Evolutionary conservation across 92 coral and sea anemone species (phyloP).

Genomic region (Metridium senile): DNA sequence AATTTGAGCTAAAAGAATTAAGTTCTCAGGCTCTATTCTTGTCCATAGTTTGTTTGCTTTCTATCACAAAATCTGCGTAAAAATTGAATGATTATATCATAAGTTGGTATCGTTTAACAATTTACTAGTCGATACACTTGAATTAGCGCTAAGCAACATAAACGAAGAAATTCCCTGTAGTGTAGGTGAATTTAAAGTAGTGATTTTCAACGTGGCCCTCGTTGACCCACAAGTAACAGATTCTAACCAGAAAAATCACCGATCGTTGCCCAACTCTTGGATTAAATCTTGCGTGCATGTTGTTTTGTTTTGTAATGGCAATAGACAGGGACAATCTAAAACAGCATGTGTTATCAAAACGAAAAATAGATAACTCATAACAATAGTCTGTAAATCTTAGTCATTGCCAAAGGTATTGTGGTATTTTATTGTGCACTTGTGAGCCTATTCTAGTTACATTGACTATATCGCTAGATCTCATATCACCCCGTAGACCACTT

Average conservation of each 20-base stretch:
- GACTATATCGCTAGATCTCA: neutral
- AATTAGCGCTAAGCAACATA: no score
- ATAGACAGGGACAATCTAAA: constrained; percentile 14
- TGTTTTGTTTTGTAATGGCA: neutral
- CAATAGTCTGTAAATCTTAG: constrained; percentile 10
- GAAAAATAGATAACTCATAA: constrained; percentile 28
- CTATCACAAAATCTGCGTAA: neutral
- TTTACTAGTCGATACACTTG: no score
- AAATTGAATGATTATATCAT: neutral
- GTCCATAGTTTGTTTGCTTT: constrained; percentile 19
- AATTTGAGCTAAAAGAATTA: constrained; percentile 32
- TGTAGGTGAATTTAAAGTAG: neutral
- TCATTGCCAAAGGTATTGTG: neutral
- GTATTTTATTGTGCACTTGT: neutral
- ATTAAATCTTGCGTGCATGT: neutral
- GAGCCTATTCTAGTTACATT: neutral
- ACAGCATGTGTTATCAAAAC: constrained; percentile 28
- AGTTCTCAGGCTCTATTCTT: constrained; percentile 23
- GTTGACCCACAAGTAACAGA: constrained; percentile 23
- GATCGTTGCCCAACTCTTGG: neutral
- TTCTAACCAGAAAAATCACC: constrained; percentile 4
- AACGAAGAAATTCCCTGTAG: neutral
- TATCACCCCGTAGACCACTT: neutral
- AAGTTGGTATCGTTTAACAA: no score
- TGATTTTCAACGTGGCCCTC: neutral